phyloP scores from a whole-genome alignment of 2,113 vertebrate species.

The Spizaetus ornatus region DNA sequence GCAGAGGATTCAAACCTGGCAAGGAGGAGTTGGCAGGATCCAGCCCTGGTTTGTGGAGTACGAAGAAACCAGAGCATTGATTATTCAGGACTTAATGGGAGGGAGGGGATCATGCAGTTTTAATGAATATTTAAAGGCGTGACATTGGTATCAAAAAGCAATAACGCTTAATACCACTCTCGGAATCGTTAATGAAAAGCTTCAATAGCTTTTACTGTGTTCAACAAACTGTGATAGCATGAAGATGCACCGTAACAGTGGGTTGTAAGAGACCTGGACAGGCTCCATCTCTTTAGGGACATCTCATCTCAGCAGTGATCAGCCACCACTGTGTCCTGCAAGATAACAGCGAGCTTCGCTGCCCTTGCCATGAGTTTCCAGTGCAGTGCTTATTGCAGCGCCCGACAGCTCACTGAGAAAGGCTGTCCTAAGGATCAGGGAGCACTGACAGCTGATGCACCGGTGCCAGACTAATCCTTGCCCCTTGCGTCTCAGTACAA shows the following conservation, averaged over 20 bases:
- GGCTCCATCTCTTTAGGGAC: background rate
- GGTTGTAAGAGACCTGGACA: fast-evolving
- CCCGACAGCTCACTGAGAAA: background rate
- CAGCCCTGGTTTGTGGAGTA: background rate
- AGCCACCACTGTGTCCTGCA: background rate
- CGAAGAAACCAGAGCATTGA: background rate
- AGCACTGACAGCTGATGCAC: background rate
- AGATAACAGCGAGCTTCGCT: background rate
- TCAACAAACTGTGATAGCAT: background rate
- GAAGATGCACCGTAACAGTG: background rate
- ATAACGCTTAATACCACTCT: slow-evolving; percentile 20
- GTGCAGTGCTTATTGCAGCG: background rate
- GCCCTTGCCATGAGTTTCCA: background rate
- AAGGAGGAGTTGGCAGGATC: background rate
- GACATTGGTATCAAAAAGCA: slow-evolving; percentile 62
- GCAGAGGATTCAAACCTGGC: background rate
- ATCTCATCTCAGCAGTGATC: background rate
- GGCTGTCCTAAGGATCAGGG: background rate
- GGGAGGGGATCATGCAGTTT: slow-evolving; percentile 21
- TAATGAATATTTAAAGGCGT: slow-evolving; percentile 51
- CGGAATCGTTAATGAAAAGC: slow-evolving; percentile 53
- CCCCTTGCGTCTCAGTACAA: background rate
- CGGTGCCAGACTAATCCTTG: fast-evolving
- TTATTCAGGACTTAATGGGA: background rate
- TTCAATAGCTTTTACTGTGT: slow-evolving; percentile 47